Evolutionary conservation across 2,888 invertebrate genomes (phyloP), one percentile per base, ranked within the genome.

Genomic region (Blastobasis adustella): DNA sequence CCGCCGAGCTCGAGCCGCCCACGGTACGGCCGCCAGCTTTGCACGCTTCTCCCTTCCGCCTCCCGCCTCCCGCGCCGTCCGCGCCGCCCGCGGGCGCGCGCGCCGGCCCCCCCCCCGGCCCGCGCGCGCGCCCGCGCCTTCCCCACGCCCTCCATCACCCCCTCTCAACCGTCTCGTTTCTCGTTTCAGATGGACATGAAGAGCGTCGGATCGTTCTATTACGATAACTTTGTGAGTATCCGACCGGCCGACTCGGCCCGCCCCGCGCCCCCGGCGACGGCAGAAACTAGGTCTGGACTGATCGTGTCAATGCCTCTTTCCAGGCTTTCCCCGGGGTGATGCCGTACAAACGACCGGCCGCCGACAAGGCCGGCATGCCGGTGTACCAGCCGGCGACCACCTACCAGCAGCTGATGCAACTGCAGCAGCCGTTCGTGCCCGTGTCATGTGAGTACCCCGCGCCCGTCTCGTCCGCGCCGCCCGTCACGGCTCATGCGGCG

Each of bases 391-490:
- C 97, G 79, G 94, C 94, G 80, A 95, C 95, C 75, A 95, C 96
- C 79, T 96, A 96, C 90, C 97, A 97, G 90, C 97, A 97, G 90
- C 93, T 97, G 89, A 95, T 97, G 93, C 96, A 96, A 91, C 92
- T 96, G 77, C 93, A 94, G 90, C 96, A 96, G 93, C 97, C 96
- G 89, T 97, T 96, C 92, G 96, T 97, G 93, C 96, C 97, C 93
- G 96, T 97, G 91, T 96, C 97, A 95, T 97, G 97, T 97, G 97
- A 98, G 97, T 96, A 95, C 94, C 92, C 92, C 90, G 91, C 91
- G 90, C 91, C 92, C 87, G 90, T 91, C 73, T 88, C 91, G 80
- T 87, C 90, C 74, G 88, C 89, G 89, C 91, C 92, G 85, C 90
- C 91, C 79, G 78, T 83, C 73, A 84, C 79, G 74, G 70, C 69